Percentiles rank a stretch among this genome's conserved stretches.
Evolutionary conservation across 2,113 vertebrate genomes (phyloP).

Genomic region (Neofelis nebulosa): DNA sequence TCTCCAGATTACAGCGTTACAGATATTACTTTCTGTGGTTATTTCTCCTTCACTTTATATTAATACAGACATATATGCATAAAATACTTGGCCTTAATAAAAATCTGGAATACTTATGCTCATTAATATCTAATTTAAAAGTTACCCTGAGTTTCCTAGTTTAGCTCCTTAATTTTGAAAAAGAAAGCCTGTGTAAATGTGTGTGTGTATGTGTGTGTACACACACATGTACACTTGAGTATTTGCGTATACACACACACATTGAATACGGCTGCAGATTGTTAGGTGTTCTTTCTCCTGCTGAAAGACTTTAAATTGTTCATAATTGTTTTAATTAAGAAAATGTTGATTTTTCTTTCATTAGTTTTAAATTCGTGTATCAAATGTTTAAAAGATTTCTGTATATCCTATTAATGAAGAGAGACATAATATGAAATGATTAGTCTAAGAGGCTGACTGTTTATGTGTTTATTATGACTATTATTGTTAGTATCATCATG

Average conservation of each 20-base stretch:
- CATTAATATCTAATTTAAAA: slow-evolving; percentile 16
- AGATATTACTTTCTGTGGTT: not conserved
- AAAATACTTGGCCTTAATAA: not conserved
- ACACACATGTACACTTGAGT: not conserved
- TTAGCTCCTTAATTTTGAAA: not conserved
- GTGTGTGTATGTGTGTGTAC: not conserved
- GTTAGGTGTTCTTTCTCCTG: not conserved
- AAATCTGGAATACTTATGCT: not conserved
- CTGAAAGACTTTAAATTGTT: not conserved
- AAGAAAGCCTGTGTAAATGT: not conserved
- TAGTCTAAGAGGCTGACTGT: not conserved
- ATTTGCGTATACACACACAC: not conserved
- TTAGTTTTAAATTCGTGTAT: not conserved
- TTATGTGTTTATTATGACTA: not conserved
- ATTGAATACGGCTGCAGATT: not conserved
- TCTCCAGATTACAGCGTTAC: not conserved
- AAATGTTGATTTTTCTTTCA: slow-evolving; percentile 14
- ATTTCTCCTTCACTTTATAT: not conserved
- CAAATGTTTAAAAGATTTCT: slow-evolving; percentile 6
- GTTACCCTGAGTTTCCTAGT: not conserved
- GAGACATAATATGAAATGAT: not conserved
- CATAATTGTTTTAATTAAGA: not conserved
- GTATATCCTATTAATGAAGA: not conserved
- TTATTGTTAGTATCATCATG: not conserved
- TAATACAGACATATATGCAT: not conserved